Conservation (phyloP, 1,140 invertebrate species). For the Drosophila nasuta region DNA sequence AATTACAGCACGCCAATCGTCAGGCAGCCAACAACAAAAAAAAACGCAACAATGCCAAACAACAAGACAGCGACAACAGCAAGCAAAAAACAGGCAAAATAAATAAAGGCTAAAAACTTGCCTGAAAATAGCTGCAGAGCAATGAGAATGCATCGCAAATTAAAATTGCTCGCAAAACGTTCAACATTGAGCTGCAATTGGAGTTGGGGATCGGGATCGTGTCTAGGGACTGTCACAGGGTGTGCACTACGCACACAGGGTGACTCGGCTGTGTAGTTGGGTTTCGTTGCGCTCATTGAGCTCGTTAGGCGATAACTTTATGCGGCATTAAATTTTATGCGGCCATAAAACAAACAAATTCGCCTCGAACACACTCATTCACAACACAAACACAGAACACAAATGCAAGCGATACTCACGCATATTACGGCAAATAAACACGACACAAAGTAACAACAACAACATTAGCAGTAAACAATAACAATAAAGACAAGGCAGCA, state of each 20-base stretch:
- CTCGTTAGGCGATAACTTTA: conserved; percentile 82
- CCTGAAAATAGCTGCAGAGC: conserved; percentile 76
- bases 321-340: conserved; percentile 83
- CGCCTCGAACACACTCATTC: conserved; percentile 36
- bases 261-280: conserved; percentile 13
- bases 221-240: conserved; percentile 15
- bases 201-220: background rate
- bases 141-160: conserved; percentile 77
- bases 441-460: conserved; percentile 56
- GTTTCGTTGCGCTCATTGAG: conserved; percentile 53
- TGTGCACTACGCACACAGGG: conserved; percentile 21
- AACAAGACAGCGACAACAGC: conserved; percentile 2
- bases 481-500: conserved; percentile 24
- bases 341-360: conserved; percentile 82
- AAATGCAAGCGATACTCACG: conserved; percentile 24
- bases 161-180: conserved; percentile 76
- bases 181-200: background rate
- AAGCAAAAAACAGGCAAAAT: background rate
- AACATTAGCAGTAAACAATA: conserved; percentile 6
- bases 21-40: conserved; percentile 21
- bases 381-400: conserved; percentile 26
- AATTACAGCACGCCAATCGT: conserved; percentile 65
- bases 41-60: background rate
- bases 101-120: conserved; percentile 8
- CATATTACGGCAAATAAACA: conserved; percentile 74